Evolutionary conservation across 2,797 vertebrate genomes (phyloP), one percentile per base, ranked within the genome.

Genomic region (Ammospiza maritima): DNA sequence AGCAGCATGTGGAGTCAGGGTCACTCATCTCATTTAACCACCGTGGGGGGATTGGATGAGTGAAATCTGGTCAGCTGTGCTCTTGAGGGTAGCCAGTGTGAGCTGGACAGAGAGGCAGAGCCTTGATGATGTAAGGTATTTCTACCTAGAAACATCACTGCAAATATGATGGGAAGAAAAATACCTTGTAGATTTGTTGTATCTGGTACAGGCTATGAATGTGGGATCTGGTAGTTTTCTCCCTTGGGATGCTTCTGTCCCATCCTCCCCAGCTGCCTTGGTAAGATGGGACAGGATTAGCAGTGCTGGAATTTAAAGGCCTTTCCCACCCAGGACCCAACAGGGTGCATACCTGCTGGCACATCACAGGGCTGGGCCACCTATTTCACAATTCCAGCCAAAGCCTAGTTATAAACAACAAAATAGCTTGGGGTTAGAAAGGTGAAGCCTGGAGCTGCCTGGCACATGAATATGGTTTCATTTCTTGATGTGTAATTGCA

Each of bases 61-160:
- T 61, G 36, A 58, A 75, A 34, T 82, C 13, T 57, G 51, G 50
- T 75, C n/a, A 72, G 38, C 36, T 88, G 21, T 73, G 30, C 72
- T 66, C 2, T 5, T 38, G 22, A 85, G 13, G 5, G 11, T 48
- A 58, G 47, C 57, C 34, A 50, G 7, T 0, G 0, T 70, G 57
- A 56, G 53, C 40, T 85, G 56, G 27, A 42, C 48, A 62, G 60
- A 82, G 44, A 34, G 57, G 42, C 58, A 90, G 50, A 82, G 32
- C 56, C 32, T 45, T 58, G 9, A 14, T 58, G 7, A 17, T 66
- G 82, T 76, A 30, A 85, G 10, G 51, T 57, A 16, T 85, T 94
- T 61, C 51, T 58, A 40, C 38, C 6, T 73, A 73, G 69, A 66
- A 85, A 27, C 4, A 11, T 62, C 48, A 58, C 25, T 40, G 36